phyloP scores from a whole-genome alignment of 2,888 invertebrate genomes.

The Conchocele bisecta region DNA sequence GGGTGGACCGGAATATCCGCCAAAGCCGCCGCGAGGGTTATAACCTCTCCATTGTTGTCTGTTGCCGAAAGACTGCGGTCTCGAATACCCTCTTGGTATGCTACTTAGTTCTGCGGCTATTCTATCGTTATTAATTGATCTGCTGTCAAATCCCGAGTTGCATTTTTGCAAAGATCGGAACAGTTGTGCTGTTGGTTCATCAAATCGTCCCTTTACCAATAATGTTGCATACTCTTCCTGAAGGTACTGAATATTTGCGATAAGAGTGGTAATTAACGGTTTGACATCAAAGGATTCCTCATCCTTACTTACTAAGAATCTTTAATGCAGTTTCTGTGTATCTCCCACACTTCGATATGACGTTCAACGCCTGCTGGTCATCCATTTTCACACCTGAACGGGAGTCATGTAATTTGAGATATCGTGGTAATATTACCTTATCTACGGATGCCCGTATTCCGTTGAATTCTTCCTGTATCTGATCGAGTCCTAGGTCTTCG shows the following conservation, averaged over 20 bases:
- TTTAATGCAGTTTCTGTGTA: slow-evolving; percentile 5
- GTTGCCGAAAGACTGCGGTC: background rate
- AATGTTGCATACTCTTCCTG: slow-evolving; percentile 37
- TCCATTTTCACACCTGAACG: slow-evolving; percentile 25
- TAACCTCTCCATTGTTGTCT: too few species aligned
- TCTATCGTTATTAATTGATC: slow-evolving; percentile 12
- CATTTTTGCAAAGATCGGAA: slow-evolving; percentile 24
- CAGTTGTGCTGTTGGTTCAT: slow-evolving; percentile 22
- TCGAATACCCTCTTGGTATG: background rate
- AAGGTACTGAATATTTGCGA: slow-evolving; percentile 15
- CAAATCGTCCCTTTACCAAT: slow-evolving; percentile 33
- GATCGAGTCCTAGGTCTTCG: too few species aligned
- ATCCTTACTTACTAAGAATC: background rate
- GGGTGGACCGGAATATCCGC: background rate
- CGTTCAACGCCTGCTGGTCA: slow-evolving; percentile 1
- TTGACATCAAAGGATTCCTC: slow-evolving; percentile 5
- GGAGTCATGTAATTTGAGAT: slow-evolving; percentile 29
- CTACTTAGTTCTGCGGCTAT: slow-evolving; percentile 30
- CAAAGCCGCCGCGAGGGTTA: slow-evolving; percentile 1
- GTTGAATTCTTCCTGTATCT: too few species aligned
- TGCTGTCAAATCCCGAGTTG: slow-evolving; percentile 20
- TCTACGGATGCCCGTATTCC: too few species aligned
- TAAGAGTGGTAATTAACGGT: background rate
- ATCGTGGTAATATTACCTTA: too few species aligned
- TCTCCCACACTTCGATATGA: slow-evolving; percentile 11